phyloP scores from a whole-genome alignment of 2,113 vertebrate species.

The Myocastor coypus region DNA sequence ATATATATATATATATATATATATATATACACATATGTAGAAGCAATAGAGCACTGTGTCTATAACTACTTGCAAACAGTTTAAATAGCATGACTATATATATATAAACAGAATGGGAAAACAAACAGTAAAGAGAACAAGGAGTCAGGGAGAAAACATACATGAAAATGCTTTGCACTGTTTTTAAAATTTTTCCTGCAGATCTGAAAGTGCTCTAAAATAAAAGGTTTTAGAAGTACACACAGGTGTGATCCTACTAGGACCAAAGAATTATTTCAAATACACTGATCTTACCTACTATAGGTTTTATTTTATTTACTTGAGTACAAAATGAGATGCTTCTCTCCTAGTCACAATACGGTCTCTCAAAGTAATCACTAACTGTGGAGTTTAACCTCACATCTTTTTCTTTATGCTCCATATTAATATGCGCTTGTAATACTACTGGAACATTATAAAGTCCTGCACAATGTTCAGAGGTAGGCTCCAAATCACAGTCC shows the following conservation, averaged over 20 bases:
- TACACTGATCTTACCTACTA: background rate
- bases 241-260: background rate
- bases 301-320: background rate
- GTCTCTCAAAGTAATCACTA: background rate
- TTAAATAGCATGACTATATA: background rate
- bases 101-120: background rate
- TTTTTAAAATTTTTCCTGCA: slow-evolving; percentile 2
- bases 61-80: background rate
- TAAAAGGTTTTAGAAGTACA: background rate
- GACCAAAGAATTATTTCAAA: slow-evolving; percentile 33
- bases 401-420: background rate
- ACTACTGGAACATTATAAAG: background rate
- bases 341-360: background rate
- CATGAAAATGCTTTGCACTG: background rate
- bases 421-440: background rate
- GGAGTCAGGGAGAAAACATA: background rate
- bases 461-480: background rate
- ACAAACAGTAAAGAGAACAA: background rate
- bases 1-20: too few relatives aligned
- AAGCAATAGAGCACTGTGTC: background rate
- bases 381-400: background rate
- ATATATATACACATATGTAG: background rate
- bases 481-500: background rate
- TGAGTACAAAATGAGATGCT: background rate
- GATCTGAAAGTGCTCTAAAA: background rate